Base-by-base conservation (phyloP, 2,113 vertebrate species). In the Crypturellus undulatus region DNA sequence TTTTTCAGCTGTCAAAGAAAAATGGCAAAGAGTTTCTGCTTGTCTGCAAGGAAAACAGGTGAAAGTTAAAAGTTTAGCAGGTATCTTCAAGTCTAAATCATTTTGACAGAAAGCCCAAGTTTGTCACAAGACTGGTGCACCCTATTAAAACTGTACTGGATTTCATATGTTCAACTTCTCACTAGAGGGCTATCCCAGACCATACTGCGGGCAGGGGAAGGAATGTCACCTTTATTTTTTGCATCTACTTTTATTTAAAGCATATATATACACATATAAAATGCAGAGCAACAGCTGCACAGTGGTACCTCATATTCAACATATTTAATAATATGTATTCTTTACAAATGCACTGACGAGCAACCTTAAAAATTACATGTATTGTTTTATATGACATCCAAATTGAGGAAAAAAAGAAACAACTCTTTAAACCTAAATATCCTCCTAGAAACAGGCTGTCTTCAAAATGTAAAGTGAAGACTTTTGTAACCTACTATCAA, bases 21-120 rank as follows among this genome's bases (percentile, higher is more conserved):
- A 92, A 36, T 5, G 60, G 89, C 38, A 73, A 70, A 45, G 70
- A 4, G 49, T 51, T 90, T 86, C 47, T 75, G 51, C 64, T 36
- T 25, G 38, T 32, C 43, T 0, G 0, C 9, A 8, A 93, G 62
- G 47, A 84, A 89, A 93, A 72, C 1, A 58, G 63, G 87, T 65
- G 70, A 89, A 92, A 89, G 80, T 38, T 76, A 64, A 62, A 84
- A 84, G 72, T 69, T 69, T 12, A 84, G 79, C 30, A 88, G 60
- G 81, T 20, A 43, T 7, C 60, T 88, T 43, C 22, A 63, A 77
- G 36, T 59, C 12, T 9, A 40, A 91, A 77, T 24, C 2, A 24
- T 34, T 76, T 47, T 2, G 21, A 89, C 26, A 49, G 65, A 63
- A 64, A 92, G 76, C 70, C 52, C 36, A n/a, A 69, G 24, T 36